Base-by-base conservation (phyloP, 2,797 vertebrate genomes). In the Sternarchorhynchus goeldii region DNA sequence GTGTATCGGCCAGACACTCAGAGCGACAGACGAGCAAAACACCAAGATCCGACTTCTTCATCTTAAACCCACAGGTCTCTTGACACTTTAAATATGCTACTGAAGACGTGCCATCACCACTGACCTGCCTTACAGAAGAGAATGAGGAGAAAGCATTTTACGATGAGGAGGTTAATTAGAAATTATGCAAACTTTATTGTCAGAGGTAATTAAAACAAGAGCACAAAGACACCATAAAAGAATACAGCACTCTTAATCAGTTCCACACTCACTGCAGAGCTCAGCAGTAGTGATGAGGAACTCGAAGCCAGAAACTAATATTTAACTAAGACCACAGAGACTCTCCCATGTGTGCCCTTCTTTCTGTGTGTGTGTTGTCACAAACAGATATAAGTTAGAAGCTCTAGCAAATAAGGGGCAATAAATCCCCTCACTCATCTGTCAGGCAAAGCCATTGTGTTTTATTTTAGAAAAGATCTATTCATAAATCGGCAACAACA, bases 121-220 rank as follows among this genome's bases (percentile, higher is more conserved):
- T 73, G 36, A 59, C 16, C 17, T 18, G 34, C 10, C 75, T 75
- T 60, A 76, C 67, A 66, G 67, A 72, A 34, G 56, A 71, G 75
- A 69, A 62, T 59, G 36, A 41, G 0, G 3, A 16, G 69, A 34
- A 36, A 25, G 36, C 2, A 7, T 31, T 73, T 56, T 60, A 53
- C 12, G 18, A 73, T 45, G 45, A 39, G 56, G 78, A 79, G 71
- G 81, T 82, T 84, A 84, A 84, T 86, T 86, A 82, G 66, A 79
- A 84, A 84, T 72, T 39, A 77, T 77, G 56, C 73, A 55, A 77
- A 74, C 64, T 81, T 84, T 77, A 82, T 81, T 84, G 82, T 84
- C 69, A 63, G 82, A 67, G 69, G 76, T 86, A 84, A 86, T 84
- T 86, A 81, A 82, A 81, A 81, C n/a, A 64, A 76, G 60, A 75